Percentiles rank a stretch among this genome's conserved stretches.
Conservation (phyloP, 2,888 invertebrate genomes). For the Perizoma flavofasciatum region DNA sequence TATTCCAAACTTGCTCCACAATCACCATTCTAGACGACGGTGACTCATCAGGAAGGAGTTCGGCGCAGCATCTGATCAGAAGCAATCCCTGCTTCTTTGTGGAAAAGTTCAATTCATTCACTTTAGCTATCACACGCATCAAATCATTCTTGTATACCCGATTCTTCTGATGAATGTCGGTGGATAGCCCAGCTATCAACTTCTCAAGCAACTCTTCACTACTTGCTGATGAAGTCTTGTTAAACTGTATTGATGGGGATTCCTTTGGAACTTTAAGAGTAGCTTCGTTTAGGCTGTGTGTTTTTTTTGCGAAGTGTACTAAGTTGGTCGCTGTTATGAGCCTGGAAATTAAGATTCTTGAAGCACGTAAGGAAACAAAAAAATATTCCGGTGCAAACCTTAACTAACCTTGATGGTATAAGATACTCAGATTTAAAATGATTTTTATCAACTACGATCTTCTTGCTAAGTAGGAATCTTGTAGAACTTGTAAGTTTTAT, state of each 20-base stretch:
- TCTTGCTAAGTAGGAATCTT: slow-evolving; percentile 47
- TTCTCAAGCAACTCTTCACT: slow-evolving; percentile 69
- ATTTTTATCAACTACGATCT: slow-evolving; percentile 40
- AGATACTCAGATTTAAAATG: slow-evolving; percentile 31
- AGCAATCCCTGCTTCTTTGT: slow-evolving; percentile 72
- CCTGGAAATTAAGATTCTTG: slow-evolving; percentile 5
- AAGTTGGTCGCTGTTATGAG: slow-evolving; percentile 4
- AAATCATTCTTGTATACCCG: slow-evolving; percentile 77
- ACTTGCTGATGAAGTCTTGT: slow-evolving; percentile 29
- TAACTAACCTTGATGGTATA: slow-evolving; percentile 48
- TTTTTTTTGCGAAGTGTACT: slow-evolving; percentile 10
- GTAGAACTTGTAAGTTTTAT: slow-evolving; percentile 55
- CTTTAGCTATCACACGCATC: slow-evolving; percentile 59
- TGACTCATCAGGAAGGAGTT: slow-evolving; percentile 79
- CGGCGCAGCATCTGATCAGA: slow-evolving; percentile 83
- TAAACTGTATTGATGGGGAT: neutral
- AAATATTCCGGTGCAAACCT: neutral
- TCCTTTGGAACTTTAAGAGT: slow-evolving; percentile 4
- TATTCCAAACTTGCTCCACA: slow-evolving; percentile 81
- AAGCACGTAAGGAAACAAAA: neutral
- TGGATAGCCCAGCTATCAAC: slow-evolving; percentile 63
- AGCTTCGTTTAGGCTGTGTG: neutral
- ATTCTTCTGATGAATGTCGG: slow-evolving; percentile 70
- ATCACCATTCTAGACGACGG: slow-evolving; percentile 71
- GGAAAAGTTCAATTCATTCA: slow-evolving; percentile 67